These are phyloP conservation scores for Halesus radiatus DNA, from an alignment of 1,140 invertebrate genomes.

Conservation along the genomic window DNA sequence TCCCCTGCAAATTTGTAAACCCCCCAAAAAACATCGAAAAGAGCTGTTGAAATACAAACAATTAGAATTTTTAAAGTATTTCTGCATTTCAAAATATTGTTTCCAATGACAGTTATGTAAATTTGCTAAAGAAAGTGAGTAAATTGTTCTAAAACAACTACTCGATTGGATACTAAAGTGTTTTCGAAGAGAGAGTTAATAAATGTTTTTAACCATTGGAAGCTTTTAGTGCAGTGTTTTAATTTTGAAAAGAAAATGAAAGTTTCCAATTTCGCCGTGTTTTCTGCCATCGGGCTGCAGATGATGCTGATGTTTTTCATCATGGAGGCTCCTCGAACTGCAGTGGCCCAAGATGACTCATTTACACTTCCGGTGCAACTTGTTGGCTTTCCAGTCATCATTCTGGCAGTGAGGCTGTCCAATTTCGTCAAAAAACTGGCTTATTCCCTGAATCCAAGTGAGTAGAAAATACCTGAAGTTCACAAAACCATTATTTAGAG, in stretches of 20 bases:
- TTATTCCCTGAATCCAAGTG: constrained; percentile 86
- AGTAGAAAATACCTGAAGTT: constrained; percentile 62
- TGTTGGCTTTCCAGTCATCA: constrained; percentile 86
- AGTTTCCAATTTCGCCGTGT: constrained; percentile 40
- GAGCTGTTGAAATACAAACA: no score
- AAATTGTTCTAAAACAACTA: no score
- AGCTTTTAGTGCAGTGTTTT: constrained; percentile 2
- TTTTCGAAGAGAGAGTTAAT: no score
- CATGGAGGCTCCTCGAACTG: constrained; percentile 60
- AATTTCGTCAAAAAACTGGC: constrained; percentile 88
- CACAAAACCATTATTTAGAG: no score
- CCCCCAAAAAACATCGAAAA: no score
- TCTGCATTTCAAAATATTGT: no score
- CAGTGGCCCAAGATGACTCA: constrained; percentile 70
- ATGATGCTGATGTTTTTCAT: constrained; percentile 56
- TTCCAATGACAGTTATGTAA: no score
- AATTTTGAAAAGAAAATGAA: constrained; percentile 42
- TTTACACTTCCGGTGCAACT: constrained; percentile 86
- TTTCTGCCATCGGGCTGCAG: constrained; percentile 40
- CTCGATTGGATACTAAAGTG: no score
- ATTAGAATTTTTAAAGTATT: no score
- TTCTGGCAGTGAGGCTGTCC: constrained; percentile 82
- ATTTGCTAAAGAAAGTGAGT: no score
- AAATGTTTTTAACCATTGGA: no score
- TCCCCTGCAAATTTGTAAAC: no score